Evolutionary conservation across 2,113 vertebrate species (phyloP).

Genomic region (Steatornis caripensis): DNA sequence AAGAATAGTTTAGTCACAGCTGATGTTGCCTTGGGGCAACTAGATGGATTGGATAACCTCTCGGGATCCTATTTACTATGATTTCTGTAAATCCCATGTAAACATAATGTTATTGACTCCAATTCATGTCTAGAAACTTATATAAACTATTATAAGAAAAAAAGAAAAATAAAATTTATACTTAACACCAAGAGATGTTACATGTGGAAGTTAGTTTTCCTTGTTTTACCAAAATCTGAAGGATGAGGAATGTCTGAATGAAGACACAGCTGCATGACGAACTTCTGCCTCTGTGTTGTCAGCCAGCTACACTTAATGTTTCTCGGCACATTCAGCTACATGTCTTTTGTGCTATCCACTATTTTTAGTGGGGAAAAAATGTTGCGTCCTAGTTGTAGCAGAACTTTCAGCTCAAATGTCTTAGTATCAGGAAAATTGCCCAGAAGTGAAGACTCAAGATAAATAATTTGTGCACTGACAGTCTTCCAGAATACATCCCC

Average conservation of each 20-base stretch:
- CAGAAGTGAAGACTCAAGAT: background rate
- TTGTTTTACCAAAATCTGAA: background rate
- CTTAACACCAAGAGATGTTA: background rate
- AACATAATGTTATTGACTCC: background rate
- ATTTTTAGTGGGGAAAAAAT: background rate
- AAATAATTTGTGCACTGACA: background rate
- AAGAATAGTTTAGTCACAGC: background rate
- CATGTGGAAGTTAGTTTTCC: background rate
- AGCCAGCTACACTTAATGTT: background rate
- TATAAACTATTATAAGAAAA: background rate
- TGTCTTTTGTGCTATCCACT: background rate
- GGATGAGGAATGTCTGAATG: accelerated
- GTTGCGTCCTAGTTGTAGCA: background rate
- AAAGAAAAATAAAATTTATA: background rate
- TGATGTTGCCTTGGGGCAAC: background rate
- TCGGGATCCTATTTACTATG: background rate
- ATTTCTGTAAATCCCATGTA: background rate
- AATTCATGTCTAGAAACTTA: background rate
- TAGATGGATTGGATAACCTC: background rate
- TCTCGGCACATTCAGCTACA: background rate
- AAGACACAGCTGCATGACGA: background rate
- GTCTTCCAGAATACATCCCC: accelerated
- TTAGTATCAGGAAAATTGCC: background rate
- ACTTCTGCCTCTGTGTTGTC: background rate
- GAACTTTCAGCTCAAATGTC: background rate